These are phyloP conservation scores for Daktulosphaira vitifoliae DNA, from an alignment of 1,140 invertebrate genomes.

Conservation along the genomic window DNA sequence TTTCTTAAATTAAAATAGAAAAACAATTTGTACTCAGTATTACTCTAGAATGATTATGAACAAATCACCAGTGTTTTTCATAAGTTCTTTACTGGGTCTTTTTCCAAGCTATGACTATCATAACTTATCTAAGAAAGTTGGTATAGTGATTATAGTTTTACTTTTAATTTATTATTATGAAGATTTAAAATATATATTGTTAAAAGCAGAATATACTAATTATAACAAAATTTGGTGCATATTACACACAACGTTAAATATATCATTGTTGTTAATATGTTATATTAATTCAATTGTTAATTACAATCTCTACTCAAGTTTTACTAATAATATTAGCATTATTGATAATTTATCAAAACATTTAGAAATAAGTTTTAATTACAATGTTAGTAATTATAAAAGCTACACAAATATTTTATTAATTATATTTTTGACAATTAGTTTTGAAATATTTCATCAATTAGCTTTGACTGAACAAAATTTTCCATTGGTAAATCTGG, in stretches of 20 bases:
- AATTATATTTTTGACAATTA: neutral
- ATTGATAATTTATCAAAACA: slow-evolving; percentile 11
- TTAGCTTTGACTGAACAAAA: slow-evolving; percentile 8
- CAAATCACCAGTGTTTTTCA: neutral
- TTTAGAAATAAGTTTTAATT: slow-evolving; percentile 9
- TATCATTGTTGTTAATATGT: slow-evolving; percentile 15
- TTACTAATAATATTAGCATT: slow-evolving; percentile 13
- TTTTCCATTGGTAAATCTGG: slow-evolving; percentile 20
- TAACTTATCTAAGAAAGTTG: neutral
- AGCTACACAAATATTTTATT: neutral
- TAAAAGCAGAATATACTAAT: slow-evolving; percentile 2
- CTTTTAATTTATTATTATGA: slow-evolving; percentile 15
- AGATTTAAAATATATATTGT: neutral
- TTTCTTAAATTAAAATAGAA: too few relatives aligned
- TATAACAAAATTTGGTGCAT: slow-evolving; percentile 1
- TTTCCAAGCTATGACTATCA: neutral
- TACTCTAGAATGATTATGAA: neutral
- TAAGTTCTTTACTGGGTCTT: neutral
- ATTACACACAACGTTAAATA: slow-evolving; percentile 14
- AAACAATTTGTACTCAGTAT: neutral
- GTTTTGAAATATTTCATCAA: slow-evolving; percentile 16
- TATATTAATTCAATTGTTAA: slow-evolving; percentile 9
- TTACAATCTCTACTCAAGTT: neutral
- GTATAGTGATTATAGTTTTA: neutral
- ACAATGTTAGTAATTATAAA: neutral